Base-by-base conservation (phyloP, 1,140 invertebrate genomes). In the Temnothorax nylanderi region DNA sequence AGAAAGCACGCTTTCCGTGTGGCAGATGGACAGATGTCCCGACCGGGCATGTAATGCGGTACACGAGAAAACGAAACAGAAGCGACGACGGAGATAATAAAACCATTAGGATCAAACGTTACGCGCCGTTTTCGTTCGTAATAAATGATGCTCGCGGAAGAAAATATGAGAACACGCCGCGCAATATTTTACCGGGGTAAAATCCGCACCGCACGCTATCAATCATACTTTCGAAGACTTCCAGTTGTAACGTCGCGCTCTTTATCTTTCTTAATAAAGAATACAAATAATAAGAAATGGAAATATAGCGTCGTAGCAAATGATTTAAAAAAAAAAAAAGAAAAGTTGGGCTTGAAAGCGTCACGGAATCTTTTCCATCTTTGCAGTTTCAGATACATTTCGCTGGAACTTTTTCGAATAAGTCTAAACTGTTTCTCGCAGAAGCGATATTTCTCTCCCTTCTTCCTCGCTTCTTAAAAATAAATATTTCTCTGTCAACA, bases 61-160 rank as follows among this genome's bases (percentile, higher is more conserved):
- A 60, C n/a, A 87, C 71, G 72, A 75, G 67, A 87, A 86, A 87
- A 77, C 56, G 64, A 41, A 60, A 84, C 58, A 60, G 41, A 72
- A 60, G 26, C 69, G 67, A 72, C 80, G 80, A 58, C 51, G 41
- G 54, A 74, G 51, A 84, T 84, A 62, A 84, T 84, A 84, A 84
- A 84, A 84, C 51, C 69, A 84, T 84, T 84, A 84, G 80, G 69
- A 75, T 84, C 80, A 84, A 84, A 84, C 69, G 69, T 84, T 84
- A 75, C 80, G 80, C 69, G 80, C 69, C 80, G 41, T 75, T 84
- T 84, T 84, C 80, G 41, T 74, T 60, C 54, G 80, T 84, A 84
- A 84, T 60, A 84, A 75, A 84, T 84, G 80, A 84, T 74, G 60
- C 26, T 47, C 69, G 80, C 54, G 41, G 8, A 60, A 34, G 69